Evolutionary conservation across 2,113 vertebrate genomes (phyloP).

Genomic region (Malaclemys terrapin): DNA sequence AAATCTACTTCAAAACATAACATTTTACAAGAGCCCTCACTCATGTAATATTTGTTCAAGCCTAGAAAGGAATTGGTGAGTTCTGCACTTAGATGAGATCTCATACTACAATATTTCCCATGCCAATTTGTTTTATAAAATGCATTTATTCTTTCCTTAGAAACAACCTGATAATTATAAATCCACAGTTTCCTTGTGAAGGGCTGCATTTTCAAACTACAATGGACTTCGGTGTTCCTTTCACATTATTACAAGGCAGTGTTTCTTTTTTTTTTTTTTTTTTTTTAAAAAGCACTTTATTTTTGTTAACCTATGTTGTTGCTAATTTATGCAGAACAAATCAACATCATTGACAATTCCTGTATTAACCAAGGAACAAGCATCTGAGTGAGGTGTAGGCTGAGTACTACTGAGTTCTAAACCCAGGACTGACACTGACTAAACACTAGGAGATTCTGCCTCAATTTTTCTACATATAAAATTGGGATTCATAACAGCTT

Average conservation of each 20-base stretch:
- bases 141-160: conserved; percentile 47
- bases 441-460: not conserved
- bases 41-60: conserved; percentile 88
- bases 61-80: conserved; percentile 76
- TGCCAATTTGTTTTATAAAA: conserved; percentile 67
- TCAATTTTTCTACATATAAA: not conserved
- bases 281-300: not conserved
- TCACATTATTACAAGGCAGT: not conserved
- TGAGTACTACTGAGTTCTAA: not conserved
- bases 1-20: conserved; percentile 90
- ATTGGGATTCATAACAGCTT: not conserved
- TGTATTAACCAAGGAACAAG: not conserved
- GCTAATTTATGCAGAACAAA: not conserved
- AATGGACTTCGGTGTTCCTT: conserved; percentile 6
- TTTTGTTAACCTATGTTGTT: not conserved
- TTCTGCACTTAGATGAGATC: conserved; percentile 63
- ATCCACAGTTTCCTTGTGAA: conserved; percentile 26
- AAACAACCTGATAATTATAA: conserved; percentile 62
- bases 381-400: not conserved
- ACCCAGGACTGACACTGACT: not conserved
- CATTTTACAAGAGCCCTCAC: conserved; percentile 83
- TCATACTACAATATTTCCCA: conserved; percentile 53
- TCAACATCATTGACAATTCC: not conserved
- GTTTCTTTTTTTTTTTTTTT: not conserved
- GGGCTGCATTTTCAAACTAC: not conserved